Conservation (phyloP, 2,113 vertebrate genomes). For the Myiozetetes cayanensis region DNA sequence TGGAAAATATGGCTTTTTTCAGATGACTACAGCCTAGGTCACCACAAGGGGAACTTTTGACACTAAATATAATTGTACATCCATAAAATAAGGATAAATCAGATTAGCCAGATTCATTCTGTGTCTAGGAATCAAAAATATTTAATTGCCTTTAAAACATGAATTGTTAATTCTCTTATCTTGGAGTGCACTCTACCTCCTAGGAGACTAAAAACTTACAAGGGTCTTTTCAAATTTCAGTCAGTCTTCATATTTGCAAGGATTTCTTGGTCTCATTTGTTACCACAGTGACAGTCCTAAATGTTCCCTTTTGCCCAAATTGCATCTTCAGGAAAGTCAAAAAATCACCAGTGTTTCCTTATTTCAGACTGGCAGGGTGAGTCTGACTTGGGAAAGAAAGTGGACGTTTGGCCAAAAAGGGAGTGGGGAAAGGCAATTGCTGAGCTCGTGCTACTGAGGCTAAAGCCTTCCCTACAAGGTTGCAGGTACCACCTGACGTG, state of each 20-base stretch:
- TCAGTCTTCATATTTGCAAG: not conserved
- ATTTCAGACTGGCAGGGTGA: not conserved
- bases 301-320: not conserved
- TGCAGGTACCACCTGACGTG: not conserved
- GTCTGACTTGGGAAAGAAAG: not conserved
- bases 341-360: not conserved
- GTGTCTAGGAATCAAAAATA: not conserved
- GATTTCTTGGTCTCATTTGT: not conserved
- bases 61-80: not conserved
- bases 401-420: not conserved
- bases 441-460: not conserved
- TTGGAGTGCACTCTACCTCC: not conserved
- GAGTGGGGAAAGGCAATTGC: not conserved
- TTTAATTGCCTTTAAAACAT: constrained; percentile 28
- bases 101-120: not conserved
- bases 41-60: constrained; percentile 21
- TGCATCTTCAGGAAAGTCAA: not conserved
- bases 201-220: not conserved
- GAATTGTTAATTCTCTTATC: constrained; percentile 9
- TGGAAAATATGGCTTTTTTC: not conserved
- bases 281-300: not conserved
- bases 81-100: not conserved
- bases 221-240: not conserved
- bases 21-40: not conserved
- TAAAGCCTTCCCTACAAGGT: not conserved